phyloP scores from a whole-genome alignment of 2,113 vertebrate genomes.

The Mixornis gularis region DNA sequence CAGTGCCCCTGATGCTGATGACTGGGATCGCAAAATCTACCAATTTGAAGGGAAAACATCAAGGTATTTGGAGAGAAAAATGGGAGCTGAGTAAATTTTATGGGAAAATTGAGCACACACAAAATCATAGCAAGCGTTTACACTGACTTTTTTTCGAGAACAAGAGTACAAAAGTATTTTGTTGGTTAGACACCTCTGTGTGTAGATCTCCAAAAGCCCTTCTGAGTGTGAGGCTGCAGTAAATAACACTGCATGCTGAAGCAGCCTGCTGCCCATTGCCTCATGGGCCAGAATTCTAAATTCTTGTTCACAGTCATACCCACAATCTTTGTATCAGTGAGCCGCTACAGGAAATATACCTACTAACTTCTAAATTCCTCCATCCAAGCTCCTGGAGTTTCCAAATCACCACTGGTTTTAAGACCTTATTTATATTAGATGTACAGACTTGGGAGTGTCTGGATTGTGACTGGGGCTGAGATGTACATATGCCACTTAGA shows the following conservation, averaged over 20 bases:
- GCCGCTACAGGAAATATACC: not conserved
- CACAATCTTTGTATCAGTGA: not conserved
- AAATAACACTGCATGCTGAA: not conserved
- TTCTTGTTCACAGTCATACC: not conserved
- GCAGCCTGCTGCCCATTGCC: not conserved
- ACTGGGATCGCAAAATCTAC: constrained; percentile 86
- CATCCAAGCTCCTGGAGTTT: not conserved
- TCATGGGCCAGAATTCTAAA: not conserved
- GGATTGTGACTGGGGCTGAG: not conserved
- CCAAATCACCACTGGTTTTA: not conserved
- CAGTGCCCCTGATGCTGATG: constrained; percentile 82
- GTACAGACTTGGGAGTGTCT: not conserved
- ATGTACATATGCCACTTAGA: not conserved
- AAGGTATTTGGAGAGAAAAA: constrained; percentile 69
- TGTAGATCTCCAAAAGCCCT: not conserved
- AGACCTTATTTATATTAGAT: not conserved
- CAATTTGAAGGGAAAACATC: constrained; percentile 78
- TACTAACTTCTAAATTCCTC: not conserved
- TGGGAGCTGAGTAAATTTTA: not conserved
- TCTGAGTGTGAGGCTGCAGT: not conserved
- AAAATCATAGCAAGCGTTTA: not conserved
- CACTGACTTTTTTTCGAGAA: not conserved
- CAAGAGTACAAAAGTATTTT: not conserved
- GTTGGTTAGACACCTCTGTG: not conserved
- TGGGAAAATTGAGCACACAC: not conserved